These are phyloP conservation scores for Leucoma salicis DNA, from an alignment of 2,888 invertebrate genomes.

Conservation along the genomic window DNA sequence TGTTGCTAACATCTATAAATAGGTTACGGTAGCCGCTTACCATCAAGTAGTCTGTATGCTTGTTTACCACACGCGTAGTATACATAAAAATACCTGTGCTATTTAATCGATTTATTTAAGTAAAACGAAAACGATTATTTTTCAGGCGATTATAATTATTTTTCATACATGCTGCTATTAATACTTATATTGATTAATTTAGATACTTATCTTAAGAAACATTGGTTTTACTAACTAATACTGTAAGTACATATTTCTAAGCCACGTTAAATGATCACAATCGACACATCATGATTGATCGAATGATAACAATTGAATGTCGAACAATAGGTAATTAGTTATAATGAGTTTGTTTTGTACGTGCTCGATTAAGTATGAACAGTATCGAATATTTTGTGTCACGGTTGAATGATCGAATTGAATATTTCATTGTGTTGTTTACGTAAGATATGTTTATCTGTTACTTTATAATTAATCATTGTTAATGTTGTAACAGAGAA, in stretches of 20 bases:
- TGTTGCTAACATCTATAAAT: too few relatives aligned
- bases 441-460: neutral
- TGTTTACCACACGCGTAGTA: too few relatives aligned
- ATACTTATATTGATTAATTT: slow-evolving; percentile 25
- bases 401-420: slow-evolving; percentile 19
- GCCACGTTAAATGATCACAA: slow-evolving; percentile 22
- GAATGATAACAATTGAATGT: slow-evolving; percentile 18
- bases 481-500: neutral
- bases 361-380: slow-evolving; percentile 14
- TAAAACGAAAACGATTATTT: too few relatives aligned
- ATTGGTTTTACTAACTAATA: slow-evolving; percentile 16
- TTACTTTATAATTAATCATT: neutral
- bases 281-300: slow-evolving; percentile 25
- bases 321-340: slow-evolving; percentile 29
- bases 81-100: too few relatives aligned
- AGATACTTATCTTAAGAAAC: slow-evolving; percentile 23
- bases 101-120: too few relatives aligned
- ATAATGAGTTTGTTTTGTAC: slow-evolving; percentile 14
- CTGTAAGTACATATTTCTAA: slow-evolving; percentile 18
- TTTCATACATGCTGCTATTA: too few relatives aligned
- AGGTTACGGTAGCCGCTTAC: too few relatives aligned
- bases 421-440: slow-evolving; percentile 17
- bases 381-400: slow-evolving; percentile 17
- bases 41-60: too few relatives aligned
- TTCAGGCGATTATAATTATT: too few relatives aligned